A percentile compares a stretch with the other conserved stretches of the same genome.
phyloP scores from a whole-genome alignment of 2,113 vertebrate species.

The Notarius lentiginosus region DNA sequence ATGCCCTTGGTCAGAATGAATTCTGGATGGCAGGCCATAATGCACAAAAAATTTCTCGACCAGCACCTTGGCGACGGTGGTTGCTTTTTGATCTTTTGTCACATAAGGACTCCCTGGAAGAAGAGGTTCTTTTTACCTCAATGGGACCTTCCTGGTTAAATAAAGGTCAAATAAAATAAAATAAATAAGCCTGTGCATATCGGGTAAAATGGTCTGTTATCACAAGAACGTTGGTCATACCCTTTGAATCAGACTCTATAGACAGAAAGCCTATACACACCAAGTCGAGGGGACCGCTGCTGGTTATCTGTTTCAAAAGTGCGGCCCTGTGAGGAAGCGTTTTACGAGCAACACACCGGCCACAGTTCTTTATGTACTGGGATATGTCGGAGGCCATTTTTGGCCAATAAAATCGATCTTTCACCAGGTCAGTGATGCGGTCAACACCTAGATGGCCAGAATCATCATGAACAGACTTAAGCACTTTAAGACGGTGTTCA shows the following conservation, averaged over 20 bases:
- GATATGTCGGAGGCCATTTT: background rate
- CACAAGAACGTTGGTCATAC: background rate
- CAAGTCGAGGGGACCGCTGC: background rate
- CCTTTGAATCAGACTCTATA: background rate
- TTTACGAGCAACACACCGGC: background rate
- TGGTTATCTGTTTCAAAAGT: background rate
- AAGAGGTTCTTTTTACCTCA: too few species aligned
- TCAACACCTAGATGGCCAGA: background rate
- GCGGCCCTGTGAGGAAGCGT: background rate
- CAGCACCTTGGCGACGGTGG: background rate
- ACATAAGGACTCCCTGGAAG: too few species aligned
- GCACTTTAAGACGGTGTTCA: too few species aligned
- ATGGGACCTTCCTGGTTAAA: too few species aligned
- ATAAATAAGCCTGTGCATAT: conserved; percentile 1
- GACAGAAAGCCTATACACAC: background rate
- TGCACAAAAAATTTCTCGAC: background rate
- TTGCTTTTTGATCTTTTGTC: background rate
- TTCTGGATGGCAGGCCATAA: background rate
- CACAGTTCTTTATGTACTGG: background rate
- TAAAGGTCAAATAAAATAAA: too few species aligned
- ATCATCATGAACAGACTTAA: background rate
- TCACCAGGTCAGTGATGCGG: background rate
- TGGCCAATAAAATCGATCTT: background rate
- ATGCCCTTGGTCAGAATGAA: background rate
- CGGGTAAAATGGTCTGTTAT: background rate